A percentile compares a stretch with the other conserved stretches of the same genome.
phyloP scores from a whole-genome alignment of 2,797 vertebrate genomes.

The Poeciliopsis presidionis region DNA sequence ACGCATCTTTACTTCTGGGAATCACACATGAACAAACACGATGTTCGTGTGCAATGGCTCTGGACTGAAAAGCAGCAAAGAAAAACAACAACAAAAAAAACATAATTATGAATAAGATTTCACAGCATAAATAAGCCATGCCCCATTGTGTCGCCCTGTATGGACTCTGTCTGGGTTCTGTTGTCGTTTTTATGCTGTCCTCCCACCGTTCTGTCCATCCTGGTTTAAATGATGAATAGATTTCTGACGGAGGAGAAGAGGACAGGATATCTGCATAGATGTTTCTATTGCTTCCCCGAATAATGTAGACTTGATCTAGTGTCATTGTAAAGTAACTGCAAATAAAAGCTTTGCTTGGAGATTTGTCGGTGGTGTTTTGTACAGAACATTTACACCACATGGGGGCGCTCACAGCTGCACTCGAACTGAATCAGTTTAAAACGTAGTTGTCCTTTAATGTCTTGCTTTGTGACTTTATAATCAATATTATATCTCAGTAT shows the following conservation, averaged over 20 bases:
- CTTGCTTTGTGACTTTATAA: not conserved
- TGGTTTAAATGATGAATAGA: constrained; percentile 71
- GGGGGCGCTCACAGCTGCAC: not conserved
- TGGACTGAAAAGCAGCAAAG: not conserved
- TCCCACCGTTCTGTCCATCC: constrained; percentile 61
- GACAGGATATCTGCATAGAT: constrained; percentile 52
- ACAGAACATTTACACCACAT: not conserved
- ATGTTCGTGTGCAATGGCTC: constrained; percentile 16
- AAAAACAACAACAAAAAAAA: constrained; percentile 28
- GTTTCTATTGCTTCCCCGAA: constrained; percentile 59
- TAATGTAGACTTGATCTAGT: constrained; percentile 80
- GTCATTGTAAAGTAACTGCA: constrained; percentile 79
- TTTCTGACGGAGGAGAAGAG: constrained; percentile 56
- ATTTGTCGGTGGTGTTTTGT: constrained; percentile 52
- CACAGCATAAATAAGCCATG: constrained; percentile 37
- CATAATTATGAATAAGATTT: constrained; percentile 14
- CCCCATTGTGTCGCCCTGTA: constrained; percentile 56
- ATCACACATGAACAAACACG: constrained; percentile 2
- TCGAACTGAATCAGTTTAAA: not conserved
- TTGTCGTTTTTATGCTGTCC: constrained; percentile 71
- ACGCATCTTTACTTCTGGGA: constrained; percentile 24
- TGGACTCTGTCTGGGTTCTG: constrained; percentile 64
- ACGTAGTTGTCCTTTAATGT: not conserved
- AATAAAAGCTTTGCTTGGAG: constrained; percentile 81
- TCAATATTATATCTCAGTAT: not conserved